Conservation (phyloP, 2,113 vertebrate species). For the Mustelus asterias region DNA sequence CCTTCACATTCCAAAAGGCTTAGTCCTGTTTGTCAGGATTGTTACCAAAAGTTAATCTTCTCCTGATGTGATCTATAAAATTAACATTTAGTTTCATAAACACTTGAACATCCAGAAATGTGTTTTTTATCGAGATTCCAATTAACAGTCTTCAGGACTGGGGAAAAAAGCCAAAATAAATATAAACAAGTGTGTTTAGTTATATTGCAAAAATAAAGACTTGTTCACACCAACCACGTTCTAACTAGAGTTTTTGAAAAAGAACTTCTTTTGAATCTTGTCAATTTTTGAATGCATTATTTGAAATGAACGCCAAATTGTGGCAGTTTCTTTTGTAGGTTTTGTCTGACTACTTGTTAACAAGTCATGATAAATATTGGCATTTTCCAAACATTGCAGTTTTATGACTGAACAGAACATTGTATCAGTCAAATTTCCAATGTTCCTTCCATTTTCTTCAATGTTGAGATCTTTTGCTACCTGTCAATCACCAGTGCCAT, state of each 20-base stretch:
- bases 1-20: background rate
- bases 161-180: background rate
- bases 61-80: background rate
- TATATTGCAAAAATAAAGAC: background rate
- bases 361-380: background rate
- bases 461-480: background rate
- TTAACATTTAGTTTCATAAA: too few relatives aligned
- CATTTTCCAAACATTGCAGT: background rate
- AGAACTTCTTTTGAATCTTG: background rate
- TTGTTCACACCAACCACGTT: background rate
- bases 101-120: too few relatives aligned
- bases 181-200: background rate
- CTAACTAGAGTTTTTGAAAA: background rate
- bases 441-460: background rate
- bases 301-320: slow-evolving; percentile 1
- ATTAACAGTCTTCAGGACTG: background rate
- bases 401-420: background rate
- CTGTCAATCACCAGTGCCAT: background rate
- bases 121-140: background rate
- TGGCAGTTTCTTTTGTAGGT: background rate
- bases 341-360: background rate
- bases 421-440: background rate
- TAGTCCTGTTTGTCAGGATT: background rate
- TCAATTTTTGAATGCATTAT: background rate
- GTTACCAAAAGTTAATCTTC: background rate